Conservation (phyloP, 2,888 invertebrate genomes). For the Seira musarum region DNA sequence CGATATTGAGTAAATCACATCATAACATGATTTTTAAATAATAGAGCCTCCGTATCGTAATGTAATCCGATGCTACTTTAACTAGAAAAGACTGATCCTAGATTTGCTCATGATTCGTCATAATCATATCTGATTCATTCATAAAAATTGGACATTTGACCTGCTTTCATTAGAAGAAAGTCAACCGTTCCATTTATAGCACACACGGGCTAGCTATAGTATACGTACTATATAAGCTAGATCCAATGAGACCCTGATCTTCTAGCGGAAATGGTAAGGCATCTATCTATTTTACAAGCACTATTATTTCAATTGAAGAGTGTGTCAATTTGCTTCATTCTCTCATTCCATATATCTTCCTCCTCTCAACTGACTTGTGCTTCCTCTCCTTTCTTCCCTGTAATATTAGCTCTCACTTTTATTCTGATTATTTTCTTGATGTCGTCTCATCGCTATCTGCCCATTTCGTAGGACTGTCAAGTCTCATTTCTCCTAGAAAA, state of each 20-base stretch:
- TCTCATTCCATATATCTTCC: conserved; percentile 28
- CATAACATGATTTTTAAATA: background rate
- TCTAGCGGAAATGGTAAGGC: too few relatives aligned
- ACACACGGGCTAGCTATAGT: too few relatives aligned
- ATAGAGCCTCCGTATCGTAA: background rate
- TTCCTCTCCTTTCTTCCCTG: background rate
- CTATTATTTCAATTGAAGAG: conserved; percentile 20
- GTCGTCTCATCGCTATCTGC: background rate
- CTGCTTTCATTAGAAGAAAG: too few relatives aligned
- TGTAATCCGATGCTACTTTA: background rate
- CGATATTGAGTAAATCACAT: background rate
- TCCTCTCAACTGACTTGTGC: conserved; percentile 12
- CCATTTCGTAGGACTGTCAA: background rate
- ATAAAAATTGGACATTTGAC: too few relatives aligned
- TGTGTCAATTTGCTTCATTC: conserved; percentile 58
- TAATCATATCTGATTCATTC: too few relatives aligned
- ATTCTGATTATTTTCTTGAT: conserved; percentile 13
- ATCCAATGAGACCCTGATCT: too few relatives aligned
- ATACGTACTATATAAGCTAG: too few relatives aligned
- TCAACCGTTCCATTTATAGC: too few relatives aligned
- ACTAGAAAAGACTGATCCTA: background rate
- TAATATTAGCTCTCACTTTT: background rate
- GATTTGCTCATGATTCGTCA: background rate
- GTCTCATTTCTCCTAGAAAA: background rate
- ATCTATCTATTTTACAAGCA: background rate